Evolutionary conservation across 2,888 invertebrate genomes (phyloP).

Genomic region (Lasiommata megera): DNA sequence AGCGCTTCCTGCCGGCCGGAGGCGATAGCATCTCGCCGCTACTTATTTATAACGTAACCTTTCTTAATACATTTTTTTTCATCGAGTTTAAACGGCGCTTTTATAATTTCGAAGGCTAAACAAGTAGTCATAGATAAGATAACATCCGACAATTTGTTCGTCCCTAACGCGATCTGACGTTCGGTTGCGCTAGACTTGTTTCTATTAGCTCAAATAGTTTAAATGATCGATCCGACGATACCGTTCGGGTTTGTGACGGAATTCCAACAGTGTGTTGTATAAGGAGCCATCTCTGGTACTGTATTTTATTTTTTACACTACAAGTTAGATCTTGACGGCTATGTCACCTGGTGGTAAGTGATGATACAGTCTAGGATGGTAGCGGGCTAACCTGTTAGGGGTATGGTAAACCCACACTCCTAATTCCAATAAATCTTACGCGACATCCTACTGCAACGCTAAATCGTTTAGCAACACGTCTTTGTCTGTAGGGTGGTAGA

Average conservation of each 20-base stretch:
- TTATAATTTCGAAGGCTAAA: slow-evolving; percentile 62
- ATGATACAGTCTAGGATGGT: too few relatives aligned
- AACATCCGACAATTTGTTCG: slow-evolving; percentile 58
- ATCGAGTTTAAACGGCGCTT: slow-evolving; percentile 58
- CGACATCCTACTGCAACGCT: too few relatives aligned
- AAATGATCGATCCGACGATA: slow-evolving; percentile 32
- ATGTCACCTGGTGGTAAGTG: too few relatives aligned
- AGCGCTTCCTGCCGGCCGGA: slow-evolving; percentile 74
- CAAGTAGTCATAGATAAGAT: slow-evolving; percentile 68
- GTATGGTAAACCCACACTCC: too few relatives aligned
- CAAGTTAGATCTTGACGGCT: too few relatives aligned
- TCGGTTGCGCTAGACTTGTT: slow-evolving; percentile 39
- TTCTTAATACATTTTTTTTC: slow-evolving; percentile 55
- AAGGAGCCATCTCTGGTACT: slow-evolving; percentile 38
- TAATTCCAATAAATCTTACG: too few relatives aligned
- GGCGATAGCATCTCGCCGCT: slow-evolving; percentile 72
- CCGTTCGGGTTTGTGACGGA: slow-evolving; percentile 44
- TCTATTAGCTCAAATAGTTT: slow-evolving; percentile 38
- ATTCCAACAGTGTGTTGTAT: slow-evolving; percentile 46
- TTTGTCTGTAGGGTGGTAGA: too few relatives aligned
- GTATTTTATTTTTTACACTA: too few relatives aligned
- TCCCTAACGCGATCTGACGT: slow-evolving; percentile 42
- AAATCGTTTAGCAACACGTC: too few relatives aligned
- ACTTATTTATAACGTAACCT: slow-evolving; percentile 69
- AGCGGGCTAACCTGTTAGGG: too few relatives aligned